Percentiles rank a stretch among this genome's conserved stretches.
Evolutionary conservation across 2,888 invertebrate genomes (phyloP).

Genomic region (Perithous albicinctus): DNA sequence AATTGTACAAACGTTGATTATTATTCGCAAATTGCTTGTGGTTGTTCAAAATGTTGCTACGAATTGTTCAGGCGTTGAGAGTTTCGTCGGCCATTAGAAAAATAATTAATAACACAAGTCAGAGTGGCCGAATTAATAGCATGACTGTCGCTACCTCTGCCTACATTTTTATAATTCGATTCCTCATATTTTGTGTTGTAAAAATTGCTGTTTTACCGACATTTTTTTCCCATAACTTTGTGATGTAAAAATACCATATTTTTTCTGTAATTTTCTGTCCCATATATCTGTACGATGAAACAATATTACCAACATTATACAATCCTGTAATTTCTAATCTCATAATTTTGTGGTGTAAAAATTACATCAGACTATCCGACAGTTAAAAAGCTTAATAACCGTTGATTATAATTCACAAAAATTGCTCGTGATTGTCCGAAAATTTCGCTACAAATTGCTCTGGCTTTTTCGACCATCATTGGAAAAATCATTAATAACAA

Average conservation of each 20-base stretch:
- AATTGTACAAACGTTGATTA: no score
- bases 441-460: neutral
- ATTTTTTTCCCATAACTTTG: no score
- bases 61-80: neutral
- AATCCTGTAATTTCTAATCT: neutral
- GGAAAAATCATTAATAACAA: conserved; percentile 4
- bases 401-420: neutral
- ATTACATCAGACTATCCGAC: no score
- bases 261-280: no score
- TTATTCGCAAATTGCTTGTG: neutral
- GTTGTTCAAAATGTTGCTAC: neutral
- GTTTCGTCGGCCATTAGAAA: neutral
- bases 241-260: no score
- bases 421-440: neutral
- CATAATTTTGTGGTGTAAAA: no score
- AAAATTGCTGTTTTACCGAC: no score
- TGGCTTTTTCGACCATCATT: neutral
- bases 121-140: neutral
- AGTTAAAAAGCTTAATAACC: neutral
- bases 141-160: conserved; percentile 15
- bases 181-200: no score
- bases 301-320: no score
- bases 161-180: no score
- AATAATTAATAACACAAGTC: neutral
- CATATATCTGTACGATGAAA: no score